phyloP scores from a whole-genome alignment of 2,888 invertebrate species.

The Drepana falcataria region DNA sequence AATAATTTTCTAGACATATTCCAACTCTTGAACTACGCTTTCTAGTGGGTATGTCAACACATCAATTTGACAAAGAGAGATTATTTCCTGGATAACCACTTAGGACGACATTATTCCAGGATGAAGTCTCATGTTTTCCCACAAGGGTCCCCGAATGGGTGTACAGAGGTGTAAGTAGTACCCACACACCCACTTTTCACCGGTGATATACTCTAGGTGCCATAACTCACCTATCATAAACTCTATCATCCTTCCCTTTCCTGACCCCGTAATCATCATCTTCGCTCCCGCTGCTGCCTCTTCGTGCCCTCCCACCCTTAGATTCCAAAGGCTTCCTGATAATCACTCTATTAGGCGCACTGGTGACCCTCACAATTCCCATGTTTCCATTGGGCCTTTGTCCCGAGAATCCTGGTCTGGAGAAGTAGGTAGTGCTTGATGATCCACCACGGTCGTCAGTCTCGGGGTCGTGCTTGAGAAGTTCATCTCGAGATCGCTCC shows the following conservation, averaged over 20 bases:
- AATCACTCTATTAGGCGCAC: constrained; percentile 28
- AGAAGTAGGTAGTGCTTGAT: constrained; percentile 26
- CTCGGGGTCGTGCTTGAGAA: constrained; percentile 69
- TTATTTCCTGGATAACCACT: too few relatives aligned
- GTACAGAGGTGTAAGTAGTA: too few relatives aligned
- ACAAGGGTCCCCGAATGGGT: too few relatives aligned
- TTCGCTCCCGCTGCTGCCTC: constrained; percentile 77
- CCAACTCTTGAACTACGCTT: too few relatives aligned
- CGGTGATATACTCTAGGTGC: neutral
- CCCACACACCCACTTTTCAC: too few relatives aligned
- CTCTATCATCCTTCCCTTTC: constrained; percentile 80
- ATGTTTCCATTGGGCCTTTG: constrained; percentile 36
- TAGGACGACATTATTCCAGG: too few relatives aligned
- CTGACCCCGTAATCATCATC: constrained; percentile 79
- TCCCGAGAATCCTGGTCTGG: constrained; percentile 47
- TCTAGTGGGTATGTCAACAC: too few relatives aligned
- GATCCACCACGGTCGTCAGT: constrained; percentile 42
- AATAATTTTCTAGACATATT: too few relatives aligned
- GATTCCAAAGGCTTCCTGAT: constrained; percentile 38
- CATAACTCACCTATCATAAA: constrained; percentile 80
- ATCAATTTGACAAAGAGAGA: too few relatives aligned
- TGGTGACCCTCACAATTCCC: constrained; percentile 41
- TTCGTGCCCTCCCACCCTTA: constrained; percentile 63
- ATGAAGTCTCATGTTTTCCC: too few relatives aligned
- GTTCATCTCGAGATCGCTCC: constrained; percentile 75